Percentiles rank a stretch among this genome's conserved stretches.
phyloP scores from a whole-genome alignment of 2,888 invertebrate species.

The Geophilus truncorum region DNA sequence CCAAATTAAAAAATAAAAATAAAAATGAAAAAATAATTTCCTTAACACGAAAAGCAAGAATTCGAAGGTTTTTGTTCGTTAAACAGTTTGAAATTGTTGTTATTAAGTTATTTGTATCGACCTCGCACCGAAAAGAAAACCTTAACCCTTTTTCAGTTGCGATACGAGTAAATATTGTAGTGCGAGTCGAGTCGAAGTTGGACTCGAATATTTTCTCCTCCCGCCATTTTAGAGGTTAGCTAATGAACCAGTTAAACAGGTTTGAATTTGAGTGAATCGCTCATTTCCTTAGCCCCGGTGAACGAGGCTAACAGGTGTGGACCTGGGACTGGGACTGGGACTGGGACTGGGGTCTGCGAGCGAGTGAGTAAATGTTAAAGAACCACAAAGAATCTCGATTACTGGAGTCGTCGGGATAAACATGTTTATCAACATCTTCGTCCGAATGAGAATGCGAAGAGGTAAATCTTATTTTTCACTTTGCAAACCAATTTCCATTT shows the following conservation, averaged over 20 bases:
- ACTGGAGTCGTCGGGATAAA: slow-evolving; percentile 6
- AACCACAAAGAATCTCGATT: slow-evolving; percentile 11
- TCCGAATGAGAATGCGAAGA: no score
- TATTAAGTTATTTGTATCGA: background rate
- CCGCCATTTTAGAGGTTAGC: slow-evolving; percentile 3
- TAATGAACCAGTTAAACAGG: slow-evolving; percentile 18
- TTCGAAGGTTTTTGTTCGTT: background rate
- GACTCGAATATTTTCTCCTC: no score
- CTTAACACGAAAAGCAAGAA: no score
- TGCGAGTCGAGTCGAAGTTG: no score
- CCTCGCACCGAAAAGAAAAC: background rate
- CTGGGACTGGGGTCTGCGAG: no score
- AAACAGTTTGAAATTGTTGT: background rate
- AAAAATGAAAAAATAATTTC: background rate
- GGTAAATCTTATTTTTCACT: background rate
- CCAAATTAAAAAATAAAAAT: no score
- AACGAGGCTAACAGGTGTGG: slow-evolving; percentile 2
- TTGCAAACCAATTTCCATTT: no score
- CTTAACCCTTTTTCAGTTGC: background rate
- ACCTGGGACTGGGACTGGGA: no score
- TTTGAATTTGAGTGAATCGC: background rate
- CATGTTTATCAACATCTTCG: background rate
- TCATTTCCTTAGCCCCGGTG: background rate
- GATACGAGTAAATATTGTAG: no score
- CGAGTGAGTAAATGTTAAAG: background rate